Evolutionary conservation across 2,797 vertebrate genomes (phyloP).

Genomic region (Sebastiscus tertius): DNA sequence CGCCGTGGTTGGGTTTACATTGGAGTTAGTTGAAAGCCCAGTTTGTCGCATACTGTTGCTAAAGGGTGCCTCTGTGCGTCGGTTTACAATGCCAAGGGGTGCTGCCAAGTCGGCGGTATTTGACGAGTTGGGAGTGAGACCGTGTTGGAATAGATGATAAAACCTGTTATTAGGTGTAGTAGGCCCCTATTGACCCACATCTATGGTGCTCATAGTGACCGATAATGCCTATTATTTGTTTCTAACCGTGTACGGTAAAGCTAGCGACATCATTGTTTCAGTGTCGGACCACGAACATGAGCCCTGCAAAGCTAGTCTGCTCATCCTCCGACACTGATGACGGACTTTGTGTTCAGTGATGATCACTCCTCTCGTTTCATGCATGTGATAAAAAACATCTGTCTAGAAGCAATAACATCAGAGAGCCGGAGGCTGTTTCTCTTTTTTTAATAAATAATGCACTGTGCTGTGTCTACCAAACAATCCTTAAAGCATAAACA

Average conservation of each 20-base stretch:
- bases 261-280: background rate
- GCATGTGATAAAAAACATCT: background rate
- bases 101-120: too few relatives aligned
- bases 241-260: background rate
- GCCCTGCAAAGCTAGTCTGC: background rate
- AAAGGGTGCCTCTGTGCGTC: too few relatives aligned
- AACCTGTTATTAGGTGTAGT: too few relatives aligned
- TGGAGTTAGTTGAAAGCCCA: too few relatives aligned
- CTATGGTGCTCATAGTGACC: too few relatives aligned
- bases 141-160: too few relatives aligned
- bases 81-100: too few relatives aligned
- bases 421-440: background rate
- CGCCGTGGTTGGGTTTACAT: too few relatives aligned
- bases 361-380: conserved; percentile 18
- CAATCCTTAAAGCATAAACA: conserved; percentile 26
- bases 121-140: too few relatives aligned
- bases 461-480: background rate
- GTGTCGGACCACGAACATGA: background rate
- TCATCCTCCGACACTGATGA: background rate
- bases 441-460: conserved; percentile 22
- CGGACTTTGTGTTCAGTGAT: background rate
- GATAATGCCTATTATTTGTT: too few relatives aligned
- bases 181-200: too few relatives aligned
- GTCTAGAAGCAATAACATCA: conserved; percentile 14
- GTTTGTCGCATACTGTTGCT: too few relatives aligned